Base-by-base conservation (phyloP, 1,140 invertebrate species). In the Drosophila sp. region DNA sequence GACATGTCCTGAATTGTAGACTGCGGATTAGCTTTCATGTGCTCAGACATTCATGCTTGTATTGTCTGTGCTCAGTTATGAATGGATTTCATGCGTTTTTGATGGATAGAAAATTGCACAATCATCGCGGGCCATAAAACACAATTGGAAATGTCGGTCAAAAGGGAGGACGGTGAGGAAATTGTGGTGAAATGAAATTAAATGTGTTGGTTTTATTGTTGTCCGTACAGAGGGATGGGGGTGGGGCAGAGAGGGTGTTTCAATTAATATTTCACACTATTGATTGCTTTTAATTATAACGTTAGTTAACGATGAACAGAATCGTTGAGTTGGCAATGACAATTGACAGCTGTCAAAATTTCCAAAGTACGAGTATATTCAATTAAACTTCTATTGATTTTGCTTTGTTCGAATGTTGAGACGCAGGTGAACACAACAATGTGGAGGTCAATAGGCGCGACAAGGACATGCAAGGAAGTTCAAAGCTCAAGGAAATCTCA, bases 211-310 rank as follows among this genome's bases (percentile, higher is more conserved):
- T 14, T 25, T 25, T 4, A 11, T 6, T 40, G 27, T n/a, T 25
- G 4, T 13, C 4, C 16, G 27, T n/a, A 9, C 32, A 14, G 36
- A 14, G 9, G n/a, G 21, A 43, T 63, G 56, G n/a, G n/a, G n/a
- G n/a, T n/a, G n/a, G n/a, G n/a, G n/a, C n/a, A n/a, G n/a, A 40
- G 14, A 3, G 7, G n/a, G 40, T 50, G 59, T 9, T 69, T 87
- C 63, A 87, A 87, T 86, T 72, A 86, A 81, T 86, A 86, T 87
- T 86, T 87, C 71, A 78, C 74, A 72, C 71, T 51, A 58, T 82
- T 86, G 76, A 86, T 87, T 87, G 63, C 6, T 53, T 61, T 69
- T 65, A 72, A 72, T 86, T 78, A 81, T 58, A 14, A 27, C 58
- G 36, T 43, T 58, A 41, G 53, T 43, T 82, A 72, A 45, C 58